Evolutionary conservation across 1,140 invertebrate species (phyloP), one percentile per base, ranked within the genome.

Genomic region (Pachypeltis micranthus): DNA sequence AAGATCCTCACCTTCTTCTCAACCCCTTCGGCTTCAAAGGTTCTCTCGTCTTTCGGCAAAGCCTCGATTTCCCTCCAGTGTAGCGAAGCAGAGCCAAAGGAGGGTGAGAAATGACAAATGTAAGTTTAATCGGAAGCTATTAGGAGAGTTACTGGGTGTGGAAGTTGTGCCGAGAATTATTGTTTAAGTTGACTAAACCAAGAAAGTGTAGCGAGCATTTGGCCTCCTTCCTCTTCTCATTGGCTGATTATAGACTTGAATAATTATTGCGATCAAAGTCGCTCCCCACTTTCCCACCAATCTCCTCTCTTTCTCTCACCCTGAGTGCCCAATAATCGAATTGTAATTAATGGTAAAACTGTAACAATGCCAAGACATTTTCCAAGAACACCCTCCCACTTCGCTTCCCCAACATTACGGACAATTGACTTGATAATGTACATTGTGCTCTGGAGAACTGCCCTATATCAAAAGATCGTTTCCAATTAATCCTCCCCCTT

Each of bases 51-150:
- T 51, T 51, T 51, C 12, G 47, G 19, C 7, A 21, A 51, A 16
- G 12, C 47, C 7, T n/a, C 10, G 47, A 51, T 51, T 21, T 51
- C n/a, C n/a, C n/a, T 10, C 7, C 47, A 51, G 47, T 51, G n/a
- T 51, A 51, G 47, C 23, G 47, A 51, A 51, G 47, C 47, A 21
- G 21, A 14, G 10, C n/a, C n/a, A 27, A 29, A 34, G 47, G n/a
- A 16, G 59, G 47, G 47, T 7, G 21, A n/a, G 39, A 54, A 54
- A 64, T 64, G 63, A 64, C 63, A 64, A 64, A 64, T 64, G 63
- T 64, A 51, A 59, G 28, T 64, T 64, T 64, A 64, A 64, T 64
- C 63, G 63, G 63, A 64, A 64, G 58, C 63, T 56, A 57, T 59
- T 59, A 44, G 31, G 26, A 28, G 57, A 59, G 57, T 59, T 59